phyloP scores from a whole-genome alignment of 2,797 vertebrate genomes.

The Heterohyrax brucei region DNA sequence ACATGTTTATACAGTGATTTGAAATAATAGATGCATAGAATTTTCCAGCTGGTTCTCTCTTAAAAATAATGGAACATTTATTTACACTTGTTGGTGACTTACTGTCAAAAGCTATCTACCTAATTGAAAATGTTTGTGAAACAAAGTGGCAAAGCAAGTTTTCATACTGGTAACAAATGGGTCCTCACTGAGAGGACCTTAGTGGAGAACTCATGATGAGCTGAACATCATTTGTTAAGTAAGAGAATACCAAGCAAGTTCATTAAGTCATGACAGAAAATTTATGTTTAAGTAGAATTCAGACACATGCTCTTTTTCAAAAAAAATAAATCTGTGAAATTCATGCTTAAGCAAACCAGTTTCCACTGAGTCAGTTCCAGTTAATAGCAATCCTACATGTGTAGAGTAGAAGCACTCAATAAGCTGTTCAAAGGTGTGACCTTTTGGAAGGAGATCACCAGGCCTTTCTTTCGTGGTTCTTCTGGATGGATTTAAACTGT shows the following conservation, averaged over 20 bases:
- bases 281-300: constrained; percentile 22
- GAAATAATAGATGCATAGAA: constrained; percentile 56
- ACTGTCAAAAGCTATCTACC: neutral
- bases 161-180: neutral
- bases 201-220: neutral
- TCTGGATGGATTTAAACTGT: neutral
- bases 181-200: neutral
- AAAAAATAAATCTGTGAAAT: neutral
- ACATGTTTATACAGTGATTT: constrained; percentile 47
- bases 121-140: constrained; percentile 61
- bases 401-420: neutral
- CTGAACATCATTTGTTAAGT: constrained; percentile 18
- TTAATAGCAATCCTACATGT: neutral
- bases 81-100: constrained; percentile 66
- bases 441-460: neutral
- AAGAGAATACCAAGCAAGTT: neutral
- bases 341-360: neutral
- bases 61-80: constrained; percentile 71
- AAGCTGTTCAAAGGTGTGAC: neutral
- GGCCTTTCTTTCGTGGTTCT: neutral
- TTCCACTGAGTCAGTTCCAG: neutral
- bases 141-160: neutral
- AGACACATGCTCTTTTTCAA: neutral
- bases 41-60: constrained; percentile 59
- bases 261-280: neutral